Base-by-base conservation (phyloP, 2,888 invertebrate species). In the Gasteruption jaculator region DNA sequence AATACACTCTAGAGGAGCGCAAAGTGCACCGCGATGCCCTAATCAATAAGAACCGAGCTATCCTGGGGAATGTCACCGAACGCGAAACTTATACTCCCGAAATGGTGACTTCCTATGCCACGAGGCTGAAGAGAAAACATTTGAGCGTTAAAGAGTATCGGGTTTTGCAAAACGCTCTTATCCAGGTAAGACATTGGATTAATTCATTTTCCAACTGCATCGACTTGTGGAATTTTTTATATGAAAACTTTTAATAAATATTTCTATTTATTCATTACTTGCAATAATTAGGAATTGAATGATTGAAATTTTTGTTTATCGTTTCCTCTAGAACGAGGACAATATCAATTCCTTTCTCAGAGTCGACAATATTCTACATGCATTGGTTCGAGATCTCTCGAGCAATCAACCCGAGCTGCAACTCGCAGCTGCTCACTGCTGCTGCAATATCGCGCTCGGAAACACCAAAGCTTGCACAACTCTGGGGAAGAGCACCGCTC, bases 381-480 rank as follows among this genome's bases (percentile, higher is more conserved):
- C 76, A 0, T 50, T 81, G 11, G 72, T 76, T 2, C 69, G 78
- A 14, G 79, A 79, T 54, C 52, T 81, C 11, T 39, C 67, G 70
- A 75, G 78, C 33, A 56, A 57, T n/a, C 70, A 76, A 47, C 68
- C 74, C 2, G 67, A 56, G n/a, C 65, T 74, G 30, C 78, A 79
- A 53, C 60, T 75, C 26, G 68, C 67, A 2, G 77, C 80, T 0
- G 73, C 74, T 0, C 75, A 73, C 14, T 79, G 79, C 50, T 71
- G 73, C 35, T 80, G 80, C 49, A 80, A 80, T 58, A 58, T 80
- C 36, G 71, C 79, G 0, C 62, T 79, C 0, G 77, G 75, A 0
- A 74, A 76, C 48, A 18, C 52, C 0, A 72, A 70, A 39, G 69
- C 73, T 0, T 74, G 77, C 37, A 35, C 53, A 0, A 47, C 67